Base-by-base conservation (phyloP, 1,140 invertebrate species). In the Archegozetes longisetosus region DNA sequence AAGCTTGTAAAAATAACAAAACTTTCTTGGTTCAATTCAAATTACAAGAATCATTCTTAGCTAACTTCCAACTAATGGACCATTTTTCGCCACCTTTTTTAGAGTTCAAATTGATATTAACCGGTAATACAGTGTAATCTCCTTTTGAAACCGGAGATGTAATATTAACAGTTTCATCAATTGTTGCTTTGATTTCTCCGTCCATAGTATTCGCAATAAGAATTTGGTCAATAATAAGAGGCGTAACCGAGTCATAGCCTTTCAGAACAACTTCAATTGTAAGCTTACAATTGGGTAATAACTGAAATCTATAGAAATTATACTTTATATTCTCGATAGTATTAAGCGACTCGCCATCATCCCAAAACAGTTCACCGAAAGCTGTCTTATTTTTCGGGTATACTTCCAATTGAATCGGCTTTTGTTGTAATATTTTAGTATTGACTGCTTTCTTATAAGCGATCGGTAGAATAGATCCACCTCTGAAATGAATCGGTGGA, bases 401-500 rank as follows among this genome's bases (percentile, higher is more conserved):
- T 2, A 79, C 77, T 1, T 84, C 53, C 14, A 87, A 69, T 59
- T 79, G 76, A 58, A 83, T 70, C 52, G 76, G 73, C 22, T 23
- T 23, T 50, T 57, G n/a, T 22, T 28, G 55, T 6, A 57, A 26
- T 13, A 17, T 12, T 57, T 57, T 52, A 14, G 55, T 57, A 50
- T 57, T 57, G 12, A 48, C 13, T 14, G 50, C 29, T 22, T 14
- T 12, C 9, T 24, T 53, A 22, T 32, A 32, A 22, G 55, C 55
- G 9, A 57, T 28, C 4, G 55, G 52, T 47, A 57, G 3, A 12
- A 57, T 57, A 9, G 55, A 57, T 14, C 40, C 55, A 28, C 26
- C 55, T 14, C 55, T 24, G 27, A 20, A 57, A 26, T 23, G 32
- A 6, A 57, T 29, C 3, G 55, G 55, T 13, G 55, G 20, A 47